These are phyloP conservation scores for Trachelipus rathkii DNA, from an alignment of 1,140 invertebrate genomes.

Conservation along the genomic window DNA sequence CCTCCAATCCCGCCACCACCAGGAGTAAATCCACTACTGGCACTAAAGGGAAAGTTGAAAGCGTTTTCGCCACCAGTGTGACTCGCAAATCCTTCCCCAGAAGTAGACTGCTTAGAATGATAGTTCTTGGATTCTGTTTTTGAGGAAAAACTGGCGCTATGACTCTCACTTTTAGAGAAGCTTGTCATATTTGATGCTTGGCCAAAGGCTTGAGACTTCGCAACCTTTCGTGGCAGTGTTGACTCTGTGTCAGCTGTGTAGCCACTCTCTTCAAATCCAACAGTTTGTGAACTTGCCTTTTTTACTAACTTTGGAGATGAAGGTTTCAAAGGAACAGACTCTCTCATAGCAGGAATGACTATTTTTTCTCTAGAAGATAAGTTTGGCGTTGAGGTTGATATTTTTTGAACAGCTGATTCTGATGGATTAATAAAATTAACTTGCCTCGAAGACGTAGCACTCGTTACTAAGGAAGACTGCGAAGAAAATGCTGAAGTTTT, in stretches of 20 bases:
- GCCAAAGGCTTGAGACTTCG: constrained; percentile 27
- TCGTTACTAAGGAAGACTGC: neutral
- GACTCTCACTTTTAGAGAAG: constrained; percentile 40
- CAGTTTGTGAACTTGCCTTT: constrained; percentile 43
- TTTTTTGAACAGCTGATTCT: neutral
- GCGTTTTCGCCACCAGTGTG: neutral
- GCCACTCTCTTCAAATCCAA: constrained; percentile 57
- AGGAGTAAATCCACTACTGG: neutral
- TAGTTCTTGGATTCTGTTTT: constrained; percentile 36
- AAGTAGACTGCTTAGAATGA: neutral
- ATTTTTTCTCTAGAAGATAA: constrained; percentile 17
- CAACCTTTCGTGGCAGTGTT: constrained; percentile 33
- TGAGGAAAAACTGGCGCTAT: constrained; percentile 32
- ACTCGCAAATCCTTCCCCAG: neutral
- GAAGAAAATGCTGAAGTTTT: neutral
- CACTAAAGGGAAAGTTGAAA: neutral
- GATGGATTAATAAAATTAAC: neutral
- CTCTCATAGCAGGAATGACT: constrained; percentile 22
- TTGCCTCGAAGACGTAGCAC: neutral
- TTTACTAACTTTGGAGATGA: constrained; percentile 58
- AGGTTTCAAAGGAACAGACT: constrained; percentile 50
- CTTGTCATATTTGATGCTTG: constrained; percentile 28
- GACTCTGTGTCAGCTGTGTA: constrained; percentile 63
- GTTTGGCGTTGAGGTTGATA: constrained; percentile 20
- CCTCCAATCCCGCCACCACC: neutral